Base-by-base conservation (phyloP, 2,888 invertebrate genomes). In the Noctua fimbriata region DNA sequence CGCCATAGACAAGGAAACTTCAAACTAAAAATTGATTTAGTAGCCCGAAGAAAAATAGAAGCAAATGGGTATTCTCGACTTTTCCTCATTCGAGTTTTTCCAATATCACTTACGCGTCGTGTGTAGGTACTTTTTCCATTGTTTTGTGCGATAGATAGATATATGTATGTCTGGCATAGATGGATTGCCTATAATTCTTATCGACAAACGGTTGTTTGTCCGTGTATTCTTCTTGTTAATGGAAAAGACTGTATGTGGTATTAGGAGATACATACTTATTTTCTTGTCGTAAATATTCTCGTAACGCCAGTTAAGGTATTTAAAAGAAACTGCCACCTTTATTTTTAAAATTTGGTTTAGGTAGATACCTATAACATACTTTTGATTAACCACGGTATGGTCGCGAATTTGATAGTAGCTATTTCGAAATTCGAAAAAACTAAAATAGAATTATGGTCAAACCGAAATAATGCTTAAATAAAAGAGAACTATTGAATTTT, bases 71-170 rank as follows among this genome's bases (percentile, higher is more conserved):
- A 73, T 71, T 71, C 81, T 72, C 73, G 67, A 72, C 32, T 60
- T 67, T 69, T 78, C 58, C 75, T 60, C 82, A 71, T 87, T 82
- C 87, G 84, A 84, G 78, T 76, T 87, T 86, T 88, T 88, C 79
- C 86, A 88, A 88, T 88, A 87, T 81, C 78, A 82, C 86, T 88
- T 80, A 80, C 76, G 78, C 69, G 71, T 7, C 58, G n/a, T 21
- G 55, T 12, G 21, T n/a, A n/a, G n/a, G n/a, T 52, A 75, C 70
- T 70, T 69, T 60, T 79, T 77, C 65, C 73, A 72, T 87, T 88
- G 86, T 87, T 86, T 84, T 71, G 36, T 69, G 28, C 52, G 69
- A 79, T 81, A 83, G 69, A 79, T 81, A 83, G 72, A 72, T 84
- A 36, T 12, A 75, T 73, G 24, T 41, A 75, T 10, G 82, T 82